Evolutionary conservation across 2,888 invertebrate species (phyloP), one percentile per base, ranked within the genome.

Genomic region (Orthonevra nobilis): DNA sequence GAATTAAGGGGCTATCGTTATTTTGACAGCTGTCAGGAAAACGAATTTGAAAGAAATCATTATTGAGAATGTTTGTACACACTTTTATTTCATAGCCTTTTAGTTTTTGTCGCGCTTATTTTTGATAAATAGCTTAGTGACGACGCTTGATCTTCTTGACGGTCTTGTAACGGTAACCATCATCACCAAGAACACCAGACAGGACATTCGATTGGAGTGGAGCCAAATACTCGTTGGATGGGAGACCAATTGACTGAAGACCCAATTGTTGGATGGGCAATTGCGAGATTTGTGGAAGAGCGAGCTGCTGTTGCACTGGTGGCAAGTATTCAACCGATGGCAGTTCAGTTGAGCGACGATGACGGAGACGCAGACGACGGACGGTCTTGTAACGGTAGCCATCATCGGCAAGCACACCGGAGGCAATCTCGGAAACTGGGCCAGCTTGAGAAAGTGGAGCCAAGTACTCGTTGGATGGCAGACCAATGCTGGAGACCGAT

Each of bases 111-210:
- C n/a, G 3, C n/a, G n/a, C n/a, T n/a, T n/a, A n/a, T n/a, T n/a
- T n/a, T n/a, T 15, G 15, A 15, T 7, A 2, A 23, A 5, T 20
- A 6, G 40, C 19, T 63, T 50, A 63, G 42, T 63, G 63, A 20
- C 63, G 63, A 7, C 40, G 63, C 38, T 40, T 63, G 30, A 38
- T 14, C 40, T 58, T 50, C 30, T 63, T 63, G 10, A 15, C 30
- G 17, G 40, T 52, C 83, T 85, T 87, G 84, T 86, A 87, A 70
- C 84, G 86, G 83, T 87, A 86, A 17, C 86, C 86, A 83, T 87
- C 87, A 82, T 83, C 84, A 7, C 84, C 83, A n/a, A 86, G 81
- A 50, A 83, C 50, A 40, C 48, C 63, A 14, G 63, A 61, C 15
- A 38, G 40, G 10, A 38, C 5, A 23, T 32, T 42, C 81, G 60